Evolutionary conservation across 1,140 invertebrate genomes (phyloP), one percentile per base, ranked within the genome.

Genomic region (Cyclargus thomasi): DNA sequence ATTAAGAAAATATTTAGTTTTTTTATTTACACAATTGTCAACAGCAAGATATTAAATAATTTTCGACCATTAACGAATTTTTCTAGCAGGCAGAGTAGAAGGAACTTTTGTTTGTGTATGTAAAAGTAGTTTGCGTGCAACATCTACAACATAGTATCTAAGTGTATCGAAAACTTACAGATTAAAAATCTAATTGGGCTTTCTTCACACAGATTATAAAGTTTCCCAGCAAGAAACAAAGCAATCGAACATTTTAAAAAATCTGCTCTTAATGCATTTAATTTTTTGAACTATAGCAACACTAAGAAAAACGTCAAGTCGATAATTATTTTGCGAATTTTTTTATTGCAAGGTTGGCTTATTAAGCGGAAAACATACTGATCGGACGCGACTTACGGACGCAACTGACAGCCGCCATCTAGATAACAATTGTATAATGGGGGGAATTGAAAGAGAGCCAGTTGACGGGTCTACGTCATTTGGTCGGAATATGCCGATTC

Each of bases 81-180:
- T 29, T 29, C 29, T 29, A 0, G 39, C 39, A 47, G 14, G 39
- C 14, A 47, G 14, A 47, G 11, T 3, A 47, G 39, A 47, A 47
- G 39, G 39, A 47, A 59, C 18, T 59, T 21, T 59, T 17, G 55
- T 59, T 59, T 29, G 55, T 59, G 55, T 17, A n/a, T n/a, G n/a
- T 20, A 20, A 11, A 59, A 59, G 55, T 59, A 59, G 10, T 59
- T 59, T 59, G 55, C 55, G 55, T 59, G 55, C 18, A 59, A 59
- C 55, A 59, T 20, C 20, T 59, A 59, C 20, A 22, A 59, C 3
- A 5, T 5, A 5, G 6, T 59, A 7, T 59, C 10, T 59, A 59
- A 59, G 20, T 59, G 10, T 8, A 14, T 16, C 39, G 10, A 14
- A 47, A 47, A 47, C 39, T 47, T 47, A 47, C 39, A 47, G 39